These are phyloP conservation scores for Drosophila azteca DNA, from an alignment of 1,140 invertebrate genomes.

Conservation along the genomic window DNA sequence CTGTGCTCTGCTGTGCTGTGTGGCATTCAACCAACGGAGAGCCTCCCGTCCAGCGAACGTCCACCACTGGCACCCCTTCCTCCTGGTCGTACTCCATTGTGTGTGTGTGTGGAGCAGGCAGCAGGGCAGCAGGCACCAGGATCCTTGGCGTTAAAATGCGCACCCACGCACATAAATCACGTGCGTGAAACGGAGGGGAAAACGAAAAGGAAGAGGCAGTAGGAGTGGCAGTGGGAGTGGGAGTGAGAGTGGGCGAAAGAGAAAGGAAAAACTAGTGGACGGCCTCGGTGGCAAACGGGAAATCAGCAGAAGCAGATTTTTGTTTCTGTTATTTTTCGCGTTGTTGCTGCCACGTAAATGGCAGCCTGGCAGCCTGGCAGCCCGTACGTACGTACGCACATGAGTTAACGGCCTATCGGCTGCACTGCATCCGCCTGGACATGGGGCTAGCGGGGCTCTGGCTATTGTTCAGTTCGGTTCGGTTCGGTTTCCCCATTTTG, in stretches of 20 bases:
- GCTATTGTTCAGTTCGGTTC: slow-evolving; percentile 62
- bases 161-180: slow-evolving; percentile 79
- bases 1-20: slow-evolving; percentile 38
- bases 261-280: not conserved
- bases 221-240: too few species aligned
- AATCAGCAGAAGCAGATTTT: slow-evolving; percentile 61
- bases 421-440: slow-evolving; percentile 63
- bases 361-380: too few species aligned
- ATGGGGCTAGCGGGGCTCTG: slow-evolving; percentile 37
- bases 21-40: too few species aligned
- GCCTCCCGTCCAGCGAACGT: not conserved
- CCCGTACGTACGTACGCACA: too few species aligned
- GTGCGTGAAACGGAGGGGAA: slow-evolving; percentile 53
- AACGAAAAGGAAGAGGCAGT: not conserved
- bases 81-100: not conserved
- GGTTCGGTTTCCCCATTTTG: slow-evolving; percentile 1
- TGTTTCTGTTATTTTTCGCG: not conserved
- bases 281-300: slow-evolving; percentile 65
- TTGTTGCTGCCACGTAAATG: slow-evolving; percentile 7
- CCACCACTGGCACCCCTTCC: too few species aligned
- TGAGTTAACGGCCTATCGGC: slow-evolving; percentile 74
- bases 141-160: slow-evolving; percentile 68
- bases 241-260: too few species aligned
- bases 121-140: slow-evolving; percentile 10
- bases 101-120: slow-evolving; percentile 11